These are phyloP conservation scores for Catocala fraxini DNA, from an alignment of 2,888 invertebrate genomes.

Conservation along the genomic window DNA sequence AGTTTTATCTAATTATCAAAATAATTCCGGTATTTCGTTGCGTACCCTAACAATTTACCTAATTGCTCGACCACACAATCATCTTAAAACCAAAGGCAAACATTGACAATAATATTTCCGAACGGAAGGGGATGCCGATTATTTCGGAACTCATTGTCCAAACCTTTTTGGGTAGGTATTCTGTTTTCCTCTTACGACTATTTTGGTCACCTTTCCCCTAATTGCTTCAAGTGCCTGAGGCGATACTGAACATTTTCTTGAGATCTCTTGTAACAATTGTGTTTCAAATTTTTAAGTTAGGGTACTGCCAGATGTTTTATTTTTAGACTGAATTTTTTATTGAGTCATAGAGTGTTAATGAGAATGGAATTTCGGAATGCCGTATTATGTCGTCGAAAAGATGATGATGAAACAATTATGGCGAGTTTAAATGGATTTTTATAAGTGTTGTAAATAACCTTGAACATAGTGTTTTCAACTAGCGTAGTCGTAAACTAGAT, in stretches of 20 bases:
- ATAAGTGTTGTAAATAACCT: too few species aligned
- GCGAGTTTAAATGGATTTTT: too few species aligned
- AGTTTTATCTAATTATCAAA: neutral
- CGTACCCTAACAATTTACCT: conserved; percentile 36
- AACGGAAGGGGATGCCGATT: conserved; percentile 64
- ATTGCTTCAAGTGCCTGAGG: conserved; percentile 69
- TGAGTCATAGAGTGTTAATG: conserved; percentile 27
- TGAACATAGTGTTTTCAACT: too few species aligned
- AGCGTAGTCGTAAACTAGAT: too few species aligned
- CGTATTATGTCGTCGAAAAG: too few species aligned
- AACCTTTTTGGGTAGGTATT: conserved; percentile 69
- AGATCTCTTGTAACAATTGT: conserved; percentile 39
- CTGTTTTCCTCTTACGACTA: conserved; percentile 66
- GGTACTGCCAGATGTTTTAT: conserved; percentile 4
- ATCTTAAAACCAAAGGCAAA: conserved; percentile 63
- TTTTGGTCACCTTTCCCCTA: conserved; percentile 68
- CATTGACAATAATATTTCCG: conserved; percentile 56
- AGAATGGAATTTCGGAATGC: conserved; percentile 4
- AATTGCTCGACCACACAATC: conserved; percentile 53
- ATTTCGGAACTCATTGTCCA: conserved; percentile 61
- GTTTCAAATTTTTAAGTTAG: conserved; percentile 16
- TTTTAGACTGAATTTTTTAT: conserved; percentile 6
- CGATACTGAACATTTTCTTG: conserved; percentile 56
- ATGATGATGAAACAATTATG: too few species aligned
- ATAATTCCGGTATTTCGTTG: conserved; percentile 18